Conservation (phyloP, 2,888 invertebrate species). For the Pemphredon lugubris region DNA sequence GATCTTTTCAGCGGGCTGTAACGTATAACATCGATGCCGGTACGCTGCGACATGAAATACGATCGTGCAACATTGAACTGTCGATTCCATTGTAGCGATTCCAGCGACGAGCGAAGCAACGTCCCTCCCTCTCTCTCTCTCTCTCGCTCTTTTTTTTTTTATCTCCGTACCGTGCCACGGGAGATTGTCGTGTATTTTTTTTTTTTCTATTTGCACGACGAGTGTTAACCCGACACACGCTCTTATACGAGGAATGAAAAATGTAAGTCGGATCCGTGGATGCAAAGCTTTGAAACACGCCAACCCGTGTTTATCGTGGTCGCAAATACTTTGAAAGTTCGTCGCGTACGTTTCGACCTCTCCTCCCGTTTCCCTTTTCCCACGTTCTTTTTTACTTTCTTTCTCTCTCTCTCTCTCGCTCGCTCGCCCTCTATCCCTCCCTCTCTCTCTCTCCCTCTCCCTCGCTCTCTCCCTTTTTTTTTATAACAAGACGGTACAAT, state of each 20-base stretch:
- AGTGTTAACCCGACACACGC: constrained; percentile 12
- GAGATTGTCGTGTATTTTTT: constrained; percentile 35
- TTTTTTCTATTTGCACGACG: constrained; percentile 1
- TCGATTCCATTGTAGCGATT: constrained; percentile 55
- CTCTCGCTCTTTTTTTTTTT: not conserved
- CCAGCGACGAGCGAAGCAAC: constrained; percentile 25
- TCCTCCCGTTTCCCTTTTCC: not conserved
- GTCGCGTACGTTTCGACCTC: not conserved
- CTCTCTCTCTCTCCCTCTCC: not conserved
- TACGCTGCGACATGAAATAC: constrained; percentile 37
- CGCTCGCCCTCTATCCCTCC: constrained; percentile 1
- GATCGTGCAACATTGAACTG: constrained; percentile 49
- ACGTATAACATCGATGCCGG: not conserved
- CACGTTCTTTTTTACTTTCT: not conserved
- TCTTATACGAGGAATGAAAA: constrained; percentile 35
- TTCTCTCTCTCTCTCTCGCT: not conserved
- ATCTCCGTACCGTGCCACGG: constrained; percentile 17
- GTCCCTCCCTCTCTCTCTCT: not conserved
- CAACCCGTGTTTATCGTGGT: constrained; percentile 1
- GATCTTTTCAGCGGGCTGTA: constrained; percentile 3
- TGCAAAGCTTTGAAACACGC: constrained; percentile 25
- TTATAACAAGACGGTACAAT: constrained; percentile 36
- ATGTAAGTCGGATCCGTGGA: constrained; percentile 24
- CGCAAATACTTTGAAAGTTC: constrained; percentile 18
- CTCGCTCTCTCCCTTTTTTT: not conserved